phyloP scores from a whole-genome alignment of 1,140 invertebrate species.

The Drosophila ohnishii region DNA sequence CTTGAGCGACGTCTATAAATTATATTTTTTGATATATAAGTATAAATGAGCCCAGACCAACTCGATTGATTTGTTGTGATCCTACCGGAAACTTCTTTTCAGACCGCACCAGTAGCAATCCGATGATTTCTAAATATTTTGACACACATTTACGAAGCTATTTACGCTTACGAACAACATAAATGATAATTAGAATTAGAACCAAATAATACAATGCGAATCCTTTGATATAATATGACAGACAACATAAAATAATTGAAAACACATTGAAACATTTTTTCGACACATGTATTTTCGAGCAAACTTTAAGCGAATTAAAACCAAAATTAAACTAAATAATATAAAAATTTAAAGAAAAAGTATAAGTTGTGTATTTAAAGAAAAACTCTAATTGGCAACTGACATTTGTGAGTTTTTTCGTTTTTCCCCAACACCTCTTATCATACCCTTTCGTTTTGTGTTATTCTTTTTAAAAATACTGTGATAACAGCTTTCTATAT shows the following conservation, averaged over 20 bases:
- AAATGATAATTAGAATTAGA: constrained; percentile 8
- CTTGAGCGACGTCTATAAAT: constrained; percentile 77
- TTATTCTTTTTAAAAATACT: constrained; percentile 64
- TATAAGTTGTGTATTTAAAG: constrained; percentile 10
- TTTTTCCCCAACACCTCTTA: background rate
- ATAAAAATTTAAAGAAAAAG: constrained; percentile 17
- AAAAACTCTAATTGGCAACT: constrained; percentile 17
- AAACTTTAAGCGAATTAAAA: constrained; percentile 57
- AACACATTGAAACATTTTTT: constrained; percentile 60
- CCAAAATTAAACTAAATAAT: constrained; percentile 29
- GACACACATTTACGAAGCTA: constrained; percentile 63
- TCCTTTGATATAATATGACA: constrained; percentile 14
- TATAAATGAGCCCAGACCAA: constrained; percentile 80
- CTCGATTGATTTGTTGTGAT: constrained; percentile 76
- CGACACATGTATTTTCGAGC: constrained; percentile 76
- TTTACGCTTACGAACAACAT: constrained; percentile 64
- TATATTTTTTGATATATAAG: constrained; percentile 75
- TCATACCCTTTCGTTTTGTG: constrained; percentile 7
- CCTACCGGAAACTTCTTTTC: constrained; percentile 9
- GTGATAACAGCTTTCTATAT: constrained; percentile 76
- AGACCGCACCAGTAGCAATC: constrained; percentile 20
- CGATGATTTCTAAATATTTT: constrained; percentile 35
- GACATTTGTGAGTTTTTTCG: constrained; percentile 3
- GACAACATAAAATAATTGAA: constrained; percentile 14
- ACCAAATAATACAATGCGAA: constrained; percentile 5